Evolutionary conservation across 2,888 invertebrate genomes (phyloP).

Genomic region (Apeira syringaria): DNA sequence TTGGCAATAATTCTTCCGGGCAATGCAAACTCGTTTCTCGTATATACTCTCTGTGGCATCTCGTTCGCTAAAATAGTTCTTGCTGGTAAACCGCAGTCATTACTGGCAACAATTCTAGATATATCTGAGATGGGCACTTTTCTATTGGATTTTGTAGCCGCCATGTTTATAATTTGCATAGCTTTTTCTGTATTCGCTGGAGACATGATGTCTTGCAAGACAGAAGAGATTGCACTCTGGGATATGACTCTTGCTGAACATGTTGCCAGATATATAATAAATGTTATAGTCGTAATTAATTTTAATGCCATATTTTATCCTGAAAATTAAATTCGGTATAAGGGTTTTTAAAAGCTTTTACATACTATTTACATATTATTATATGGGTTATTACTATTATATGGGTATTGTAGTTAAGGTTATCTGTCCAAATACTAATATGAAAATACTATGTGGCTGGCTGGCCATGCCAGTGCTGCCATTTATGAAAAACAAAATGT

Average conservation of each 20-base stretch:
- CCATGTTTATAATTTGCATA: slow-evolving; percentile 32
- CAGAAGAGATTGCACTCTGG: slow-evolving; percentile 25
- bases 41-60: not conserved
- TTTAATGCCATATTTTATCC: slow-evolving; percentile 17
- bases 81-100: slow-evolving; percentile 14
- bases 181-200: slow-evolving; percentile 39
- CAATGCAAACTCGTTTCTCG: slow-evolving; percentile 2
- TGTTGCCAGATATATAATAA: slow-evolving; percentile 6
- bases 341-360: too few species aligned
- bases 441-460: too few species aligned
- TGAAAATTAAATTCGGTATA: slow-evolving; percentile 14
- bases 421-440: too few species aligned
- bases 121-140: slow-evolving; percentile 17
- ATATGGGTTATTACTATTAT: too few species aligned
- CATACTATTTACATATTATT: too few species aligned
- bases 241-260: slow-evolving; percentile 24
- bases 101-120: slow-evolving; percentile 4
- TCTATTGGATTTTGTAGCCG: slow-evolving; percentile 13
- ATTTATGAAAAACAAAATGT: too few species aligned
- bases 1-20: slow-evolving; percentile 11
- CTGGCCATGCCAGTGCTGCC: too few species aligned
- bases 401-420: too few species aligned
- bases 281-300: not conserved
- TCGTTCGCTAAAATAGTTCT: not conserved
- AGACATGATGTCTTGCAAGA: slow-evolving; percentile 43